A percentile compares a stretch with the other conserved stretches of the same genome.
phyloP scores from a whole-genome alignment of 2,888 invertebrate genomes.

The Chorisops tibialis region DNA sequence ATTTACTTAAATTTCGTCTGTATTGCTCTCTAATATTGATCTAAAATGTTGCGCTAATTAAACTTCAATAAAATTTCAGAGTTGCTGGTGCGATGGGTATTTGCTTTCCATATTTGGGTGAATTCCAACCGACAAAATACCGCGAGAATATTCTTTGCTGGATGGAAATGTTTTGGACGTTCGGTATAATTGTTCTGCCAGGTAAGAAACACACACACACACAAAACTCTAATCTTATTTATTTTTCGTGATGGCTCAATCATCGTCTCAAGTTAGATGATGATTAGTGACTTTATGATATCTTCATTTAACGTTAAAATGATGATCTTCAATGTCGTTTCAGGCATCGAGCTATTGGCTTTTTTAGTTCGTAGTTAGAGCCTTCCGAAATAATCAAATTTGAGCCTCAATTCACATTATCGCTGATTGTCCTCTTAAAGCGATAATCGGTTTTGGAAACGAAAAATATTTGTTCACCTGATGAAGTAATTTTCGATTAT shows the following conservation, averaged over 20 bases:
- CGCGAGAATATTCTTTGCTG: conserved; percentile 77
- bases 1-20: neutral
- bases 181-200: conserved; percentile 72
- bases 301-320: conserved; percentile 5
- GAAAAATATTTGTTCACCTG: conserved; percentile 26
- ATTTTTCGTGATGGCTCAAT: conserved; percentile 36
- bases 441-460: conserved; percentile 27
- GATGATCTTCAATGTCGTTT: conserved; percentile 18
- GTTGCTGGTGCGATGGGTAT: conserved; percentile 81
- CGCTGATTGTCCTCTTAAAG: conserved; percentile 32
- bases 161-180: conserved; percentile 84
- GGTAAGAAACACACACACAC: conserved; percentile 54
- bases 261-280: conserved; percentile 23
- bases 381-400: conserved; percentile 23
- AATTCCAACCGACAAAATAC: conserved; percentile 76
- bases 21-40: neutral
- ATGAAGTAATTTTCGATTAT: conserved; percentile 14
- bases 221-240: conserved; percentile 25
- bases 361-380: conserved; percentile 10
- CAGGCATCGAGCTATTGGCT: conserved; percentile 10
- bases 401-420: conserved; percentile 23
- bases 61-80: conserved; percentile 51
- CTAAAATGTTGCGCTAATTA: conserved; percentile 24
- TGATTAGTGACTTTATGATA: conserved; percentile 5
- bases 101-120: conserved; percentile 77